Conservation (phyloP, 2,113 vertebrate genomes). For the Vombatus ursinus region DNA sequence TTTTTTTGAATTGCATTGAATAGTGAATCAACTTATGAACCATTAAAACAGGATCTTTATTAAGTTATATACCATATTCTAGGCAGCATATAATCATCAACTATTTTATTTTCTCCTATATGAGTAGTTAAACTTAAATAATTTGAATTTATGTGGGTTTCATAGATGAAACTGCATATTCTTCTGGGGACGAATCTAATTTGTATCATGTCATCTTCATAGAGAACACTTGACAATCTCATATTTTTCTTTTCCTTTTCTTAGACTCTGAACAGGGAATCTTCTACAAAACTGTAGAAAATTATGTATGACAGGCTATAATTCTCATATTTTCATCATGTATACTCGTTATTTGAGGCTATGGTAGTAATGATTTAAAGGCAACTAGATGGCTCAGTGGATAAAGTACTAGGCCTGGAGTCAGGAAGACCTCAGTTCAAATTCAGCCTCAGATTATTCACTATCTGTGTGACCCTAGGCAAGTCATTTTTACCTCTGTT, state of each 20-base stretch:
- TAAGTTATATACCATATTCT: background rate
- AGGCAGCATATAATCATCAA: background rate
- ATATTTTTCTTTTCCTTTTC: too few species aligned
- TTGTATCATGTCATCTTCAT: too few species aligned
- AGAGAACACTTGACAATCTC: too few species aligned
- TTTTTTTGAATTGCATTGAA: too few species aligned
- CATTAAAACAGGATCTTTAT: background rate
- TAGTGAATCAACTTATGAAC: background rate
- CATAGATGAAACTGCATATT: too few species aligned
- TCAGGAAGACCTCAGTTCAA: background rate
- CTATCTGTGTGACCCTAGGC: background rate
- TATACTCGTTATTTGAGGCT: background rate
- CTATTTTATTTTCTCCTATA: background rate
- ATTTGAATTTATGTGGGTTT: background rate
- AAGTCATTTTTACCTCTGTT: too few species aligned
- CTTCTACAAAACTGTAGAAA: background rate
- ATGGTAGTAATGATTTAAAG: background rate
- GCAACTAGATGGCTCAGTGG: accelerated
- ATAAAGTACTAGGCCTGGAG: background rate
- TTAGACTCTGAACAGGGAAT: too few species aligned
- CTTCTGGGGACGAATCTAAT: too few species aligned
- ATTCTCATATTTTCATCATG: background rate
- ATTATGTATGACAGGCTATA: background rate
- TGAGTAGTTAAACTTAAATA: background rate
- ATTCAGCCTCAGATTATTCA: background rate